Percentiles rank a stretch among this genome's conserved stretches.
Evolutionary conservation across 2,797 vertebrate genomes (phyloP).

Genomic region (Diplodus puntazzo): DNA sequence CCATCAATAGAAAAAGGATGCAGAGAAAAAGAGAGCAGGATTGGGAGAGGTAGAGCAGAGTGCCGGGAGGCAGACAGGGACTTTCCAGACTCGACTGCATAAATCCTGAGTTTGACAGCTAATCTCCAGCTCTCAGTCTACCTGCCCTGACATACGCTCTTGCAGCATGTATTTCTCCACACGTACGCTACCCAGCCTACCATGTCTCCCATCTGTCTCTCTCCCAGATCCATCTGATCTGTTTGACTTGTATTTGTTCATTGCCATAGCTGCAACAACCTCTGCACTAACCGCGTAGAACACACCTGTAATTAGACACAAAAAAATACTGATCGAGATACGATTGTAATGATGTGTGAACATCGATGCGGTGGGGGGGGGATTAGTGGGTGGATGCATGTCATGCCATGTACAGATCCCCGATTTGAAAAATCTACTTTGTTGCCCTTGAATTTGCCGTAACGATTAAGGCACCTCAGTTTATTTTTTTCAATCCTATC

Average conservation of each 20-base stretch:
- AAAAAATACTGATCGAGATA: conserved; percentile 43
- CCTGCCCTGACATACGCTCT: conserved; percentile 69
- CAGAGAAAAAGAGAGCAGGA: conserved; percentile 17
- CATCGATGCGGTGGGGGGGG: conserved; percentile 11
- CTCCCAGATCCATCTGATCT: conserved; percentile 54
- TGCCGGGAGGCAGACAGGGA: conserved; percentile 73
- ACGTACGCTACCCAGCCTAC: conserved; percentile 36
- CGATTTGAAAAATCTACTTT: conserved; percentile 27
- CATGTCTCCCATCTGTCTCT: conserved; percentile 37
- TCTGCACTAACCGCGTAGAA: conserved; percentile 42
- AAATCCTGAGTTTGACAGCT: conserved; percentile 79
- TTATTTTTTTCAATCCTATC: conserved; percentile 45
- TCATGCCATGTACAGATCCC: conserved; percentile 48
- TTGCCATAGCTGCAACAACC: conserved; percentile 78
- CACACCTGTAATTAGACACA: conserved; percentile 65
- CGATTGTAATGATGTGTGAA: conserved; percentile 59
- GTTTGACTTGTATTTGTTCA: conserved; percentile 80
- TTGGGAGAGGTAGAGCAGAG: conserved; percentile 14
- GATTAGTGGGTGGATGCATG: conserved; percentile 60
- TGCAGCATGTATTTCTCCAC: conserved; percentile 54
- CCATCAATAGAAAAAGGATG: conserved; percentile 25
- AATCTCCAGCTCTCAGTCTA: conserved; percentile 63
- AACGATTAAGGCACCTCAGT: conserved; percentile 24
- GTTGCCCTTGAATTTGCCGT: conserved; percentile 15
- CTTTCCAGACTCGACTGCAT: conserved; percentile 78